Base-by-base conservation (phyloP, 53 echinoderm and acorn worm genomes). In the Actinopyga echinites region DNA sequence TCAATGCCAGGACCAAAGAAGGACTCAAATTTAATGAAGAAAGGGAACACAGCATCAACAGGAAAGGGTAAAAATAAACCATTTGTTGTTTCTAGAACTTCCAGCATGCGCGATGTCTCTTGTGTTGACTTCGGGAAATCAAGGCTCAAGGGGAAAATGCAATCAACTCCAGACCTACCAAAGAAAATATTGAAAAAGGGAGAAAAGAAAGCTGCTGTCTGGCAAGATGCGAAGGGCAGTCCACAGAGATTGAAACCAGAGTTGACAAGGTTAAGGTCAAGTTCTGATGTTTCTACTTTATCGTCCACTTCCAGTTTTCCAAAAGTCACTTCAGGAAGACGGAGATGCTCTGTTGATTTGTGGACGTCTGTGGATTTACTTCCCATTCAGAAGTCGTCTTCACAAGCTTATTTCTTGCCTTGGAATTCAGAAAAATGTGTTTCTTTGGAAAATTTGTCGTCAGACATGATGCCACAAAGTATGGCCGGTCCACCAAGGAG, bases 381-480 rank as follows among this genome's bases (percentile, higher is more conserved):
- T 52, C 77, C 77, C 4, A 56, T 77, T 56, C 56, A 56, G 54
- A 77, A 77, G 29, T 11, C 32, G 13, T 43, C 77, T 12, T 53
- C 77, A 23, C 53, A 77, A 55, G 77, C 77, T 15, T 77, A 77
- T 55, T 77, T 28, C 54, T 32, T 77, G 26, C 77, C 77, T 19
- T 77, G 77, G 77, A 77, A 56, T 77, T 49, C 56, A 4, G 77
- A 77, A 29, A 77, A 25, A 56, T 29, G 56, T 77, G 77, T 77
- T 29, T 77, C 77, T 55, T 49, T 77, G 3, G 77, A 77, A 77
- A 54, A 56, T 55, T 8, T 77, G 7, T 56, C 52, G 2, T 12
- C 21, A 33, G 49, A 55, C 54, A 0, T n/a, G 4, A 21, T 21
- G 32, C 30, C 19, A 21, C 32, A 77, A 4, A 77, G 26, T 29